phyloP scores from a whole-genome alignment of 2,113 vertebrate genomes.

The rabbit (Oryctolagus cuniculus) region DNA sequence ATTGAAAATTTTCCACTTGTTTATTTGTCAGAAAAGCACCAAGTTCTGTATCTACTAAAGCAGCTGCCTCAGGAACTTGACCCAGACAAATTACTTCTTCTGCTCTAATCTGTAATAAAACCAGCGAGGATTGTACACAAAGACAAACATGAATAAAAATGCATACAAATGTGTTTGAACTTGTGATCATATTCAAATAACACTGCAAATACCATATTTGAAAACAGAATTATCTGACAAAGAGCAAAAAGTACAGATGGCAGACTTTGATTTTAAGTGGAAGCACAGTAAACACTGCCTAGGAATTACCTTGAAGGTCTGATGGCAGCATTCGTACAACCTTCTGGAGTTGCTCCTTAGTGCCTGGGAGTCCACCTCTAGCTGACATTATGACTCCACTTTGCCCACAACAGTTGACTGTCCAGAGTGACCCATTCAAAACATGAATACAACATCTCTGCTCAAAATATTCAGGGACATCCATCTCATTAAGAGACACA shows the following conservation, averaged over 20 bases:
- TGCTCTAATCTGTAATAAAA: background rate
- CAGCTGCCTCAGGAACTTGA: background rate
- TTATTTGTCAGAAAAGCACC: slow-evolving; percentile 37
- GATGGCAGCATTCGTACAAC: background rate
- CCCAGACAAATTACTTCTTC: background rate
- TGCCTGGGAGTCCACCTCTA: background rate
- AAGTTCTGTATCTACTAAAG: background rate
- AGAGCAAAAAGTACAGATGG: background rate
- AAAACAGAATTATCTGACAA: background rate
- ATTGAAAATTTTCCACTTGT: background rate
- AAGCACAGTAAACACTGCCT: background rate
- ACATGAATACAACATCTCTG: background rate
- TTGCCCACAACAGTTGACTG: background rate
- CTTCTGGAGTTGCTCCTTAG: background rate
- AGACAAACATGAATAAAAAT: background rate
- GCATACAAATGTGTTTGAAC: background rate
- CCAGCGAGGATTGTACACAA: background rate
- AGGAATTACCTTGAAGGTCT: background rate
- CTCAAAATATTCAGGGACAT: background rate
- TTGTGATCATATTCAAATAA: background rate
- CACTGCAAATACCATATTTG: background rate
- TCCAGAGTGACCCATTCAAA: background rate
- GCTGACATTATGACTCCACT: background rate
- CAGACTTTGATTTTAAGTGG: background rate
- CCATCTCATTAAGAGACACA: background rate